Evolutionary conservation across 2,113 vertebrate genomes (phyloP).

Genomic region (Sarotherodon lohbergeri): DNA sequence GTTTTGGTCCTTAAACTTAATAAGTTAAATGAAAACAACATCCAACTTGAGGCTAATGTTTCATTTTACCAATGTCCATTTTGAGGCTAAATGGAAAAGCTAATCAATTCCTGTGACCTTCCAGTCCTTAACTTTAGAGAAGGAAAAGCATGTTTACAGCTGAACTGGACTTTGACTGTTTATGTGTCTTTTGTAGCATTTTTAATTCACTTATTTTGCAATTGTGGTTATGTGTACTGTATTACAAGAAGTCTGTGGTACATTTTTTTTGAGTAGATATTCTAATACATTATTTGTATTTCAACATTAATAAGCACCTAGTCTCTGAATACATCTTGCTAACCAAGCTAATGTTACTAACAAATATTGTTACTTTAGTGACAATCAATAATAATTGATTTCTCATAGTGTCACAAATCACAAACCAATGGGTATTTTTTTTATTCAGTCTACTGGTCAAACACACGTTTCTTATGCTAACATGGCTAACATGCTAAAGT

Average conservation of each 20-base stretch:
- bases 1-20: not conserved
- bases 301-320: not conserved
- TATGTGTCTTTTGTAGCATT: not conserved
- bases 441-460: not conserved
- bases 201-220: not conserved
- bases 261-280: not conserved
- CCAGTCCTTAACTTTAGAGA: not conserved
- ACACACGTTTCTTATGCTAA: not conserved
- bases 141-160: not conserved
- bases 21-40: not conserved
- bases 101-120: not conserved
- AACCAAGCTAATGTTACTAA: not conserved
- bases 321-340: not conserved
- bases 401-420: not conserved
- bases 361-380: not conserved
- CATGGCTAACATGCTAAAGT: not conserved
- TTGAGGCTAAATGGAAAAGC: not conserved
- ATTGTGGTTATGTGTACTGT: not conserved
- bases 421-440: not conserved
- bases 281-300: not conserved
- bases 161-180: not conserved
- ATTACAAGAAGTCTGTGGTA: not conserved
- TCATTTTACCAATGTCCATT: not conserved
- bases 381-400: not conserved
- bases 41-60: accelerated